Conservation (phyloP, 1,140 invertebrate species). For the Tribolium madens region DNA sequence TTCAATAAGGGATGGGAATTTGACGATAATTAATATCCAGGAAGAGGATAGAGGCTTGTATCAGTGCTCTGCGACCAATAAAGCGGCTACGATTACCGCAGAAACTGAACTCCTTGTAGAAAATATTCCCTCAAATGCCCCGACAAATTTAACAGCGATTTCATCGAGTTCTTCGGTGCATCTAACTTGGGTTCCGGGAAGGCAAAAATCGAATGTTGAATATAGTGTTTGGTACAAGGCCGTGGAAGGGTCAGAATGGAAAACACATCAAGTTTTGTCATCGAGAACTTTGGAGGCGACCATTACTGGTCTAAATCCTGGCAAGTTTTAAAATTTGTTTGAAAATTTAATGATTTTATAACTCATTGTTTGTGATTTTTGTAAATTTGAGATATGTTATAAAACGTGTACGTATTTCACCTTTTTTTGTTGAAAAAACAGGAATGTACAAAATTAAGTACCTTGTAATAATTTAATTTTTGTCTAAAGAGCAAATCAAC, state of each 20-base stretch:
- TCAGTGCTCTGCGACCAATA: constrained; percentile 92
- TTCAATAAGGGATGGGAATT: constrained; percentile 82
- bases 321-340: constrained; percentile 57
- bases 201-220: constrained; percentile 83
- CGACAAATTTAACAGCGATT: constrained; percentile 88
- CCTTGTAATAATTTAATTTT: too few species aligned
- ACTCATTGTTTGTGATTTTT: too few species aligned
- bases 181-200: constrained; percentile 88
- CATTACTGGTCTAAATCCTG: constrained; percentile 80
- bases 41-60: constrained; percentile 92
- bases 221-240: constrained; percentile 88
- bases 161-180: constrained; percentile 83
- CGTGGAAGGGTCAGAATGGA: constrained; percentile 80
- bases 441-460: too few species aligned
- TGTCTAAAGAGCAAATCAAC: too few species aligned
- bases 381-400: too few species aligned
- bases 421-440: too few species aligned
- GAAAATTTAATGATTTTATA: too few species aligned
- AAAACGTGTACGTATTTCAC: too few species aligned
- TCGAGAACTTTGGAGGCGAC: constrained; percentile 82
- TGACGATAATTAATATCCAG: constrained; percentile 85
- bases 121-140: constrained; percentile 88
- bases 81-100: constrained; percentile 89
- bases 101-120: constrained; percentile 91
- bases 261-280: constrained; percentile 76